Conservation (phyloP, 2,113 vertebrate species). For the Mustela lutreola region DNA sequence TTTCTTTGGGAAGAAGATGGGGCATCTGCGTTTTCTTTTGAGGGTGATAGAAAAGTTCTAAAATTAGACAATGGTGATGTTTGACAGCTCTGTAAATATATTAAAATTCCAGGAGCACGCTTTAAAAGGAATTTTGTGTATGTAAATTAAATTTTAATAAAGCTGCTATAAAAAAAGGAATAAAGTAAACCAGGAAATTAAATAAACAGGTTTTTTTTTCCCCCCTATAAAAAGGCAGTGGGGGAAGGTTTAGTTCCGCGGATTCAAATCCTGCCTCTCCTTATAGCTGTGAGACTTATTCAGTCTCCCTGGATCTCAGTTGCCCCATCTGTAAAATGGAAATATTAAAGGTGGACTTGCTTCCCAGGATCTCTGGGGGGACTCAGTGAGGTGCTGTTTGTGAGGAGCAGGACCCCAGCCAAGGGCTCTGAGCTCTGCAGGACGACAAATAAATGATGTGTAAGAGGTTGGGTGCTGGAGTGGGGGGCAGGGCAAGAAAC, state of each 20-base stretch:
- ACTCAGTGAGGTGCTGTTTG: no score
- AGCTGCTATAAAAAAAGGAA: not conserved
- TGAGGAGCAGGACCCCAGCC: not conserved
- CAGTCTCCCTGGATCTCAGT: not conserved
- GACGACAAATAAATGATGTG: not conserved
- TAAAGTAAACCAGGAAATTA: not conserved
- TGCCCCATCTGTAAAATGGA: not conserved
- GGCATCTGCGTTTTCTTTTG: not conserved
- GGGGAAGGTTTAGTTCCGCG: not conserved
- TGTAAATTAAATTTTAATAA: slow-evolving; percentile 32
- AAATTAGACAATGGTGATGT: not conserved
- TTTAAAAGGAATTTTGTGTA: not conserved
- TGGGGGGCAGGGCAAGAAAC: not conserved
- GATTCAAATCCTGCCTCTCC: not conserved
- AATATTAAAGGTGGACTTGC: not conserved
- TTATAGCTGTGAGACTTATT: not conserved
- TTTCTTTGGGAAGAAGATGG: not conserved
- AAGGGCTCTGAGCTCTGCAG: not conserved
- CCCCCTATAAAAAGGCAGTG: not conserved
- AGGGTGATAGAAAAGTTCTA: not conserved
- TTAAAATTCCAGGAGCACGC: not conserved
- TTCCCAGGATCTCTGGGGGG: rapidly evolving
- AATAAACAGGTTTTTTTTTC: not conserved
- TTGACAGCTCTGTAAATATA: not conserved
- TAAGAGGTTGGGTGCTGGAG: not conserved